Percentiles rank a stretch among this genome's conserved stretches.
phyloP scores from a whole-genome alignment of 1,140 invertebrate species.

The Drosophila kikkawai region DNA sequence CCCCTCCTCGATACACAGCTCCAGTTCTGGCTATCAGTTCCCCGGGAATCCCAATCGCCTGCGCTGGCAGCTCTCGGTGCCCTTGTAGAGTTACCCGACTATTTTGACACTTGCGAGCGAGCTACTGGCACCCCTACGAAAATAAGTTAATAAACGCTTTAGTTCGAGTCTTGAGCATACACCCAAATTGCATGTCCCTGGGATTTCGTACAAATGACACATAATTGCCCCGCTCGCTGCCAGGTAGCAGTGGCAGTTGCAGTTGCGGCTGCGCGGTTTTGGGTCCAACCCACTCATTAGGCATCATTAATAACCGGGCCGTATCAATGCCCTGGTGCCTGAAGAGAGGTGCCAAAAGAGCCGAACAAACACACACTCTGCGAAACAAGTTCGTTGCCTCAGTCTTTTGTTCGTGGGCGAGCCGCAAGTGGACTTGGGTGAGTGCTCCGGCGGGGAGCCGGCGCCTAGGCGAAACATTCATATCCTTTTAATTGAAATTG shows the following conservation, averaged over 20 bases:
- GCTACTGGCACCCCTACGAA: slow-evolving; percentile 50
- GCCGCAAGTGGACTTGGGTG: slow-evolving; percentile 1
- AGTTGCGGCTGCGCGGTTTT: slow-evolving; percentile 21
- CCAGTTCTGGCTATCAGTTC: slow-evolving; percentile 53
- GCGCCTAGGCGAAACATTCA: slow-evolving; percentile 64
- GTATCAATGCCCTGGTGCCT: slow-evolving; percentile 59
- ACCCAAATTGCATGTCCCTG: slow-evolving; percentile 60
- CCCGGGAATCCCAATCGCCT: slow-evolving; percentile 25
- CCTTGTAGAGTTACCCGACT: slow-evolving; percentile 48
- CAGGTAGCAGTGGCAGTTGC: slow-evolving; percentile 40
- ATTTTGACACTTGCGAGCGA: slow-evolving; percentile 39
- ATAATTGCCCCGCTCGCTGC: slow-evolving; percentile 62
- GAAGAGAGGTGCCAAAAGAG: slow-evolving; percentile 67
- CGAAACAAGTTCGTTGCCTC: slow-evolving; percentile 60
- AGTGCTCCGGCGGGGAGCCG: slow-evolving; percentile 6
- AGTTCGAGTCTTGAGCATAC: slow-evolving; percentile 61
- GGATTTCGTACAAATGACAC: slow-evolving; percentile 68
- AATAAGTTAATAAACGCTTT: slow-evolving; percentile 79
- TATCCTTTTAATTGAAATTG: slow-evolving; percentile 84
- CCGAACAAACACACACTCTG: slow-evolving; percentile 29
- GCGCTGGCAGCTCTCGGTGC: slow-evolving; percentile 67
- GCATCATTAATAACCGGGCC: slow-evolving; percentile 73
- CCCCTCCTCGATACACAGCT: slow-evolving; percentile 43
- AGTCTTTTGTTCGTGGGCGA: slow-evolving; percentile 64
- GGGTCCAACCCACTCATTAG: slow-evolving; percentile 76